phyloP scores from a whole-genome alignment of 2,797 vertebrate species.

The Schizothorax lantsangensis region DNA sequence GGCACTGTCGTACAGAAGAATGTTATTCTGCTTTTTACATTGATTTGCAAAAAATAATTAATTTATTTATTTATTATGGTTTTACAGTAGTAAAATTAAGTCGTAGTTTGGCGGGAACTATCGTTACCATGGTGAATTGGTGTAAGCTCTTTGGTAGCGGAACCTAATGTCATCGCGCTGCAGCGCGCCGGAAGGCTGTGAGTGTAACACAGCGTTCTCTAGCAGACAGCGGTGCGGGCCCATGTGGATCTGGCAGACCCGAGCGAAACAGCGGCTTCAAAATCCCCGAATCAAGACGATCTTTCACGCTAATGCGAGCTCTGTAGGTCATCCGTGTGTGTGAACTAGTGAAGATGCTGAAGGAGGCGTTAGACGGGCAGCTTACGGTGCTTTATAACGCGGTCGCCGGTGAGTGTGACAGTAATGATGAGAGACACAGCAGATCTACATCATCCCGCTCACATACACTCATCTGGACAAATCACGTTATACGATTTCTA shows the following conservation, averaged over 20 bases:
- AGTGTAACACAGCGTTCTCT: slow-evolving; percentile 20
- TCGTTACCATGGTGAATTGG: too few species aligned
- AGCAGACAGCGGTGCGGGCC: slow-evolving; percentile 45
- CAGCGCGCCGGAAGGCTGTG: slow-evolving; percentile 21
- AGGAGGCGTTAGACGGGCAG: slow-evolving; percentile 75
- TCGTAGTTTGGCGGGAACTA: not conserved
- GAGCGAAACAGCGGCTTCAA: slow-evolving; percentile 2
- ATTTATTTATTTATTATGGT: not conserved
- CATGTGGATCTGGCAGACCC: slow-evolving; percentile 54
- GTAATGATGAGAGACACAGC: not conserved
- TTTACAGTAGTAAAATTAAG: not conserved
- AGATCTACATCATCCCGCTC: not conserved
- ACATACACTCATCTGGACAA: not conserved
- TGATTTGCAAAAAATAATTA: not conserved
- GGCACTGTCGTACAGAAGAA: not conserved
- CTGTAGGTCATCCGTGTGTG: not conserved
- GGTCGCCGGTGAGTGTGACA: slow-evolving; percentile 75
- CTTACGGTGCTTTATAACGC: slow-evolving; percentile 71
- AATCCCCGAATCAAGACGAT: not conserved
- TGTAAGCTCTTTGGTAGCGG: not conserved
- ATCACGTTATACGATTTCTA: not conserved
- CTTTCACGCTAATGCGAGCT: slow-evolving; percentile 33
- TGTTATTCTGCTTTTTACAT: not conserved
- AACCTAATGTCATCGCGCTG: slow-evolving; percentile 18
- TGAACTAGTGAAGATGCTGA: slow-evolving; percentile 71